Conservation (phyloP, 1,140 invertebrate genomes). For the Drosophila bocqueti region DNA sequence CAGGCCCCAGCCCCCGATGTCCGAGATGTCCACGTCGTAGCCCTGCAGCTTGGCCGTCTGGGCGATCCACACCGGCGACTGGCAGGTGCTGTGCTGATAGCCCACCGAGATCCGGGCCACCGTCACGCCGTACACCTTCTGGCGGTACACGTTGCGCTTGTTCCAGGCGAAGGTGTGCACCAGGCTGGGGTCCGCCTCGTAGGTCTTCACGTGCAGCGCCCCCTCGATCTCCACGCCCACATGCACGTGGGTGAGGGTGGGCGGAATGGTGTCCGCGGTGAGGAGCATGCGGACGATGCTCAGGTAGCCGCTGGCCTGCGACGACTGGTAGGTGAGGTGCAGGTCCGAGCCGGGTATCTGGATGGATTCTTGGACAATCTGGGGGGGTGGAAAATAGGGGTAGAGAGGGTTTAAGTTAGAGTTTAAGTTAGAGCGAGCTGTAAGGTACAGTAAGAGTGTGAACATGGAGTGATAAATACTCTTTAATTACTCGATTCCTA, state of each 20-base stretch:
- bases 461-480: neutral
- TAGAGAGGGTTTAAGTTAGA: too few species aligned
- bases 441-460: too few species aligned
- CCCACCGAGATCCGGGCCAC: constrained; percentile 95
- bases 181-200: constrained; percentile 97
- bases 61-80: constrained; percentile 95
- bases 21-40: constrained; percentile 98
- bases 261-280: constrained; percentile 92
- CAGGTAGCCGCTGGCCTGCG: constrained; percentile 95
- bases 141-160: constrained; percentile 98
- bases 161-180: constrained; percentile 99
- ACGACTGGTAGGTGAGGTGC: constrained; percentile 96
- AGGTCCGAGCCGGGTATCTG: constrained; percentile 96
- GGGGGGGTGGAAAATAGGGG: too few species aligned
- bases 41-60: constrained; percentile 97
- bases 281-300: constrained; percentile 96
- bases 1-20: constrained; percentile 98
- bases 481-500: neutral
- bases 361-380: constrained; percentile 97
- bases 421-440: too few species aligned
- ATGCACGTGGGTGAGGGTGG: constrained; percentile 93
- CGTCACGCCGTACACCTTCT: constrained; percentile 96
- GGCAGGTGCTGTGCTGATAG: constrained; percentile 96
- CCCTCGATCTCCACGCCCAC: constrained; percentile 96
- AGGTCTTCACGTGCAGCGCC: constrained; percentile 94